Evolutionary conservation across 2,797 vertebrate species (phyloP).

Genomic region (Bradypodion ventrale): DNA sequence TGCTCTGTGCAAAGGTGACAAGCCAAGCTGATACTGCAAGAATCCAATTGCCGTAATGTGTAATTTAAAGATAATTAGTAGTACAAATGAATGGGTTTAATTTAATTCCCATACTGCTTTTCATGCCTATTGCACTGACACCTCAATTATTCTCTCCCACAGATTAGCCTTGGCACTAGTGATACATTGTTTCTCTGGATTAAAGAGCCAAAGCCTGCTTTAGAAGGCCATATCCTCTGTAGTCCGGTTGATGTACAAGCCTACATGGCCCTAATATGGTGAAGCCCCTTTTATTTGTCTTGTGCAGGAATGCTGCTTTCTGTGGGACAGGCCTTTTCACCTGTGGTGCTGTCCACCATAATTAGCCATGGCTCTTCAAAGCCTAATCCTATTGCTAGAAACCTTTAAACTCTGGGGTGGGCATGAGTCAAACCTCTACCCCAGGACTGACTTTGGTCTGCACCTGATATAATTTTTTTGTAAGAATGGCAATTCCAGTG

Average conservation of each 20-base stretch:
- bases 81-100: slow-evolving; percentile 69
- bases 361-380: not conserved
- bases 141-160: slow-evolving; percentile 53
- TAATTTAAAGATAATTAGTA: slow-evolving; percentile 73
- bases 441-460: too few relatives aligned
- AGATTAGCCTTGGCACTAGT: slow-evolving; percentile 96
- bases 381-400: not conserved
- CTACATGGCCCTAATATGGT: slow-evolving; percentile 96
- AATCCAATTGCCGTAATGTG: slow-evolving; percentile 68
- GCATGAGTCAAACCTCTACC: too few relatives aligned
- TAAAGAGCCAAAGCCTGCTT: slow-evolving; percentile 81
- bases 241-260: slow-evolving; percentile 83
- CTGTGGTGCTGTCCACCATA: not conserved
- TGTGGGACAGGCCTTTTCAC: not conserved
- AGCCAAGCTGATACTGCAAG: slow-evolving; percentile 34
- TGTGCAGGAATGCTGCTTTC: slow-evolving; percentile 4
- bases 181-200: slow-evolving; percentile 95
- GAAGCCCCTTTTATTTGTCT: slow-evolving; percentile 43
- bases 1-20: slow-evolving; percentile 39
- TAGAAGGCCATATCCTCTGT: slow-evolving; percentile 94
- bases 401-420: too few relatives aligned
- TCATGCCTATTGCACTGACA: slow-evolving; percentile 59
- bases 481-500: too few relatives aligned
- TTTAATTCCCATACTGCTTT: slow-evolving; percentile 71
- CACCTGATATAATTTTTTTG: too few relatives aligned